Evolutionary conservation across 2,888 invertebrate genomes (phyloP), one percentile per base, ranked within the genome.

Genomic region (Petrophora chlorosata): DNA sequence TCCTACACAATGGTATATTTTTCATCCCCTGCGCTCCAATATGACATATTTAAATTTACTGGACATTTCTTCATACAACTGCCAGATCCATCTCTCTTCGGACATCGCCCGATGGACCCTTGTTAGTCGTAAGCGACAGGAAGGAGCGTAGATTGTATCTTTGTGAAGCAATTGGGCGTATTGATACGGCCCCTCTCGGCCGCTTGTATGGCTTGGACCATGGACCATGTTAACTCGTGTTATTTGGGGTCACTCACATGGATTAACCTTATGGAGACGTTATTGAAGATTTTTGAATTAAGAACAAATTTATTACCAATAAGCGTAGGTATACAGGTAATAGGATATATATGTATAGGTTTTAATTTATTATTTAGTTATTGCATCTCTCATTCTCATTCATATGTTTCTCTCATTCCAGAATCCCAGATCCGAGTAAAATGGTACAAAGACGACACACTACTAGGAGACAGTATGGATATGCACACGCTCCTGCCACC

Each of bases 391-490:
- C 7, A 19, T 5, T 19, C 7, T 5, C 7, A 19, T 19, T 19
- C 4, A 1, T 5, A 19, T 5, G 4, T 19, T 22, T 25, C 2
- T 28, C 36, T 25, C 9, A 19, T 76, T 76, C 0, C 82, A 94
- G 94, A 92, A 45, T 79, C 85, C 0, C 87, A 89, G 35, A 88
- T 91, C 59, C 92, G 92, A 48, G 93, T 95, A 39, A 92, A 93
- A 64, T 96, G 95, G 95, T 93, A 93, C 82, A 93, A 94, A 70
- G 92, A 94, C 69, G 90, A 91, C 40, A 80, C 79, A 2, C 79
- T 94, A 0, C 71, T 96, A n/a, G 94, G 93, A 0, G 94, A 94
- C 75, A 93, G 92, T 34, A 79, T 84, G 15, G 90, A 92, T 45
- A 80, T 89, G 1, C 82, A 90, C 58, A 78, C 83, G 5, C 66